Percentiles rank a stretch among this genome's conserved stretches.
phyloP scores from a whole-genome alignment of 2,888 invertebrate species.

The Branchellion lobata region DNA sequence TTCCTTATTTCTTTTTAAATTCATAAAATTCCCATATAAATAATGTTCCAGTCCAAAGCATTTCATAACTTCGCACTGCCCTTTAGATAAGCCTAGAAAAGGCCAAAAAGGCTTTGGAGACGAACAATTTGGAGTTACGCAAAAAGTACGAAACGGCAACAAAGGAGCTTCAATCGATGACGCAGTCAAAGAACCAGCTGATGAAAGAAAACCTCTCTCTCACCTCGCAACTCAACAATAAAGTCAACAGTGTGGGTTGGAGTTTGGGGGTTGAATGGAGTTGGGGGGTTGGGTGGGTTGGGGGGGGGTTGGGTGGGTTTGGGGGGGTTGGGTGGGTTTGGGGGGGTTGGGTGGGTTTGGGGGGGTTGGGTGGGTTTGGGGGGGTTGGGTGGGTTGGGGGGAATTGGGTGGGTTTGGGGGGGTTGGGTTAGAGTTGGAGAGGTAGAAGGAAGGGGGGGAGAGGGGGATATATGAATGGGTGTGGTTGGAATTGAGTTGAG shows the following conservation, averaged over 20 bases:
- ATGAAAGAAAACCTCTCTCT: slow-evolving; percentile 29
- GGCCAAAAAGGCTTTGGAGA: slow-evolving; percentile 77
- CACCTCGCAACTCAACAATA: slow-evolving; percentile 1
- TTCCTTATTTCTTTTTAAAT: not conserved
- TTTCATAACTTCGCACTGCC: not conserved
- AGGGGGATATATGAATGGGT: too few relatives aligned
- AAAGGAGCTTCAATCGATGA: slow-evolving; percentile 40
- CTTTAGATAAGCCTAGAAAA: slow-evolving; percentile 63
- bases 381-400: too few relatives aligned
- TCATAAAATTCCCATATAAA: not conserved
- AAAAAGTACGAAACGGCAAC: slow-evolving; percentile 24
- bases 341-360: too few relatives aligned
- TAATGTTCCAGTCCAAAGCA: not conserved
- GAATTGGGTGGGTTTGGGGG: too few relatives aligned
- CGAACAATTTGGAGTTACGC: slow-evolving; percentile 21
- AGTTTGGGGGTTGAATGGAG: too few relatives aligned
- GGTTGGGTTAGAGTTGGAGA: too few relatives aligned
- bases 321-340: too few relatives aligned
- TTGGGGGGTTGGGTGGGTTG: too few relatives aligned
- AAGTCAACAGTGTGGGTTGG: slow-evolving; percentile 13
- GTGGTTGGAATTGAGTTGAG: too few relatives aligned
- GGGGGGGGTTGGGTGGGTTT: too few relatives aligned
- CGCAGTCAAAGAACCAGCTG: slow-evolving; percentile 19
- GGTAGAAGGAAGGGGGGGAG: too few relatives aligned
- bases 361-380: too few relatives aligned